Evolutionary conservation across 1,140 invertebrate species (phyloP), one percentile per base, ranked within the genome.

Genomic region (Drosophila willistoni): DNA sequence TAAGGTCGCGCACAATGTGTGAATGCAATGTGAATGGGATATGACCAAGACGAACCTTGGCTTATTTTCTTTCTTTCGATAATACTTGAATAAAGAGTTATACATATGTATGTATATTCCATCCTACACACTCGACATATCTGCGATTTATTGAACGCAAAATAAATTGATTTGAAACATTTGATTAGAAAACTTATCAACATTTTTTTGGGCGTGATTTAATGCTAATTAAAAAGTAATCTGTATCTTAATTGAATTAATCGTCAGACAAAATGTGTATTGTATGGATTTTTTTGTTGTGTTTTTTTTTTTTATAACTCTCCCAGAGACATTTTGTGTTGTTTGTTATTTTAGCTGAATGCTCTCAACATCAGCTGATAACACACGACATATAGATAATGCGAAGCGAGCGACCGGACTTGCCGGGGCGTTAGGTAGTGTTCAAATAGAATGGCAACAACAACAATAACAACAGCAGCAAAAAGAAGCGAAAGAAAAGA

Each of bases 351-450:
- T 42, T 36, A 22, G 41, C 39, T 25, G 14, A 25, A 65, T 56
- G 57, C 61, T 34, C 44, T 33, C 41, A 14, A 39, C 33, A 42
- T n/a, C 41, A 33, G 39, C 70, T 81, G 79, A 81, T 81, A 81
- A 82, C 39, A 68, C 39, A 17, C 47, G 64, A 33, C 68, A 62
- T 73, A 81, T 75, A 84, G 80, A 84, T 83, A 86, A 84, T 72
- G 47, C 57, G 57, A 56, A 47, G 39, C 34, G 36, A 54, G 62
- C 64, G 44, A 47, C 33, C 34, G 7, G 19, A 22, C 5, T 14
- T 7, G 42, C 6, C 4, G 42, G 9, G 17, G 44, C 36, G 12
- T 39, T 7, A 12, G 44, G 14, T 47, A 47, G 2, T 44, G 57
- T 67, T 55, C 67, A 47, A 51, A 64, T 22, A 13, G 13, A 54